Conservation (phyloP, 92 coral and sea anemone species). For the Porites lobata region DNA sequence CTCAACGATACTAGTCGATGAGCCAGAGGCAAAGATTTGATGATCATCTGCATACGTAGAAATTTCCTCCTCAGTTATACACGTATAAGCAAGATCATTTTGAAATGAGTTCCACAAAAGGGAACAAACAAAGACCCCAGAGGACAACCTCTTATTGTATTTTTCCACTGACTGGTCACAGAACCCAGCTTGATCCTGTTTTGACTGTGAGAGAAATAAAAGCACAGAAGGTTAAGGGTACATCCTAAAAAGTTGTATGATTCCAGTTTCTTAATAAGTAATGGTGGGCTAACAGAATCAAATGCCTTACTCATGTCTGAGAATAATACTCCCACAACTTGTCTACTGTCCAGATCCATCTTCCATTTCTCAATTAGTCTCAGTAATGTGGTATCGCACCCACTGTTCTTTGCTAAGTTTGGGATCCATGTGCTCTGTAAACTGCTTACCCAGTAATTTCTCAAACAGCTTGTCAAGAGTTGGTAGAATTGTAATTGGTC, state of each 20-base stretch:
- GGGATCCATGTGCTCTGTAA: neutral
- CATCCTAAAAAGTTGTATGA: slow-evolving; percentile 6
- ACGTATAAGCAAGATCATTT: neutral
- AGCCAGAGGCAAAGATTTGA: no score
- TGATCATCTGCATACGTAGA: no score
- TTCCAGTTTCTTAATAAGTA: slow-evolving; percentile 50
- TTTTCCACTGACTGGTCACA: slow-evolving; percentile 11
- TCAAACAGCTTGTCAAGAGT: slow-evolving; percentile 18
- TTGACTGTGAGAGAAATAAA: slow-evolving; percentile 7
- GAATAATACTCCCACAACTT: neutral
- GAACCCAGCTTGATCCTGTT: slow-evolving; percentile 18
- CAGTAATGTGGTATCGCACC: slow-evolving; percentile 11
- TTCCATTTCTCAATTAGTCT: slow-evolving; percentile 14
- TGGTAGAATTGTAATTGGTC: slow-evolving; percentile 49
- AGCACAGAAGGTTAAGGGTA: no score
- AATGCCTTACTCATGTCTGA: no score
- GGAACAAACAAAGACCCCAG: no score
- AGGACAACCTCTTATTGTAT: no score
- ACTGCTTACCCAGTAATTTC: slow-evolving; percentile 12
- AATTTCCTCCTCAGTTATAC: no score
- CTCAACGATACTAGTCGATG: slow-evolving; percentile 1
- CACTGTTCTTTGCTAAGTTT: slow-evolving; percentile 10
- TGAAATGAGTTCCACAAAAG: no score
- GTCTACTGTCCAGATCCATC: slow-evolving; percentile 9
- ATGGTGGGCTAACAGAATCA: slow-evolving; percentile 29